A percentile compares a stretch with the other conserved stretches of the same genome.
Conservation (phyloP, 92 coral and sea anemone species). For the Bergia sp. region DNA sequence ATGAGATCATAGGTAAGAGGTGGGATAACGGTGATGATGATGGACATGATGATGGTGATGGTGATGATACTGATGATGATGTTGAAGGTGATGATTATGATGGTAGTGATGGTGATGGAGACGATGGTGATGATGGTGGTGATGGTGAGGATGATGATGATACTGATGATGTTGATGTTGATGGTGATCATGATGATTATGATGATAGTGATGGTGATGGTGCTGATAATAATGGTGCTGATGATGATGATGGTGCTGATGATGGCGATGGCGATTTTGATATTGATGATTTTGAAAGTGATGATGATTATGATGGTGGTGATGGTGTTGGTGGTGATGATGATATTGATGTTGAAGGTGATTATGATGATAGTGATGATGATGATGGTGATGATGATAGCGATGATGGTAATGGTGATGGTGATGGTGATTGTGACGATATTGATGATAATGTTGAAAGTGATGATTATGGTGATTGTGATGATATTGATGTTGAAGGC, state of each 20-base stretch:
- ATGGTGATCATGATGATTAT: not conserved
- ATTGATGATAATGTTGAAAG: too few species aligned
- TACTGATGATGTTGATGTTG: too few species aligned
- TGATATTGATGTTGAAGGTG: not conserved
- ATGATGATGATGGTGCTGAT: too few species aligned
- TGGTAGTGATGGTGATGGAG: too few species aligned
- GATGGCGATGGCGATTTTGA: too few species aligned
- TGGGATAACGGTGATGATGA: not conserved
- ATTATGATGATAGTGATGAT: not conserved
- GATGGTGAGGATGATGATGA: not conserved
- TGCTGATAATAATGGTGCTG: conserved; percentile 47
- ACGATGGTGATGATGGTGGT: conserved; percentile 67
- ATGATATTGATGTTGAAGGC: too few species aligned
- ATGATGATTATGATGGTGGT: not conserved
- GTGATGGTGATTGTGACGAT: too few species aligned
- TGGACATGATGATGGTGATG: not conserved
- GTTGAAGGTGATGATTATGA: not conserved
- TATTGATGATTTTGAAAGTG: too few species aligned
- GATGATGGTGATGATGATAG: too few species aligned
- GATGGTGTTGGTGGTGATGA: conserved; percentile 49
- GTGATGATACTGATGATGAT: not conserved
- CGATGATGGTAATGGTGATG: too few species aligned
- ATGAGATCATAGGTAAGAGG: conserved; percentile 93
- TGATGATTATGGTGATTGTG: too few species aligned
- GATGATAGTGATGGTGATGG: not conserved